A percentile compares a stretch with the other conserved stretches of the same genome.
phyloP scores from a whole-genome alignment of 2,113 vertebrate species.

The Atlantisia rogersi region DNA sequence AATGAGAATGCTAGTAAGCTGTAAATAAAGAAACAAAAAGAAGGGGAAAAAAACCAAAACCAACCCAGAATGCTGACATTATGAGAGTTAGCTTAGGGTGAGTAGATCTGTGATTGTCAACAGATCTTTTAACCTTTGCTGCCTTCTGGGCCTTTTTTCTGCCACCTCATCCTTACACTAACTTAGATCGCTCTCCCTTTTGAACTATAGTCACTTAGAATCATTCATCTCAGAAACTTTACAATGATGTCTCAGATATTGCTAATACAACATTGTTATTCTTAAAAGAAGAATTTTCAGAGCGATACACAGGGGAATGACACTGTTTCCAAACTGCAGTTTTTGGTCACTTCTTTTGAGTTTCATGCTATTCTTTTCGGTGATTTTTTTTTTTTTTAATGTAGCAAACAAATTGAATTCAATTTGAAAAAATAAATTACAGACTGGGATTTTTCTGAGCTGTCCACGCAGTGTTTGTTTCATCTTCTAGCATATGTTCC shows the following conservation, averaged over 20 bases:
- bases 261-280: not conserved
- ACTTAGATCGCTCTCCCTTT: not conserved
- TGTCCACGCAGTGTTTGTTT: constrained; percentile 1
- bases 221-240: not conserved
- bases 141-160: not conserved
- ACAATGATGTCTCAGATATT: not conserved
- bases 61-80: not conserved
- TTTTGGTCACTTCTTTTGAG: constrained; percentile 20
- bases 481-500: not conserved
- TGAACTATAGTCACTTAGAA: not conserved
- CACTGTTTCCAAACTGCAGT: not conserved
- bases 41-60: too few relatives aligned
- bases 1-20: not conserved
- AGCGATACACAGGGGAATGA: not conserved
- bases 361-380: constrained; percentile 24
- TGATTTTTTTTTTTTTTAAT: constrained; percentile 34
- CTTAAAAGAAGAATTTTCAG: not conserved
- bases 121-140: not conserved
- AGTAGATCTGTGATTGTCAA: not conserved
- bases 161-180: not conserved
- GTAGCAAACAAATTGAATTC: constrained; percentile 38
- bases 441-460: not conserved
- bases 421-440: constrained; percentile 43
- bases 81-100: not conserved
- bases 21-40: not conserved